These are phyloP conservation scores for Lepetodrilus schrolli DNA, from an alignment of 2,888 invertebrate species.

Conservation along the genomic window DNA sequence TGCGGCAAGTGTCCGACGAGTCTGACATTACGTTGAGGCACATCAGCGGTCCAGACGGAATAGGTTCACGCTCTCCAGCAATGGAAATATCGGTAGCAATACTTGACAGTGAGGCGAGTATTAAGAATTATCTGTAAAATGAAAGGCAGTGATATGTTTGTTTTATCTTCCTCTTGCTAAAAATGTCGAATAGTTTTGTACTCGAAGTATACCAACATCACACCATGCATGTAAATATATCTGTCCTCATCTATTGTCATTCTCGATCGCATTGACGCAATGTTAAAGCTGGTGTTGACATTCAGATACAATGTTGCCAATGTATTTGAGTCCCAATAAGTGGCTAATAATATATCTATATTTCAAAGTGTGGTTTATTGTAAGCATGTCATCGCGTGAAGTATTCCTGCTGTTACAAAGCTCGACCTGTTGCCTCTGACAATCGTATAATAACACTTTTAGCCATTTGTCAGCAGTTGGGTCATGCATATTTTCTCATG, in stretches of 20 bases:
- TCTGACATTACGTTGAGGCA: neutral
- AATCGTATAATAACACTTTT: too few species aligned
- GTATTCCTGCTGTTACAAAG: too few species aligned
- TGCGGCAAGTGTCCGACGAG: slow-evolving; percentile 42
- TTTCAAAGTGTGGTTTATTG: too few species aligned
- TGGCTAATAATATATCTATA: too few species aligned
- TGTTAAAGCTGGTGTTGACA: neutral
- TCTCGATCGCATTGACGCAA: neutral
- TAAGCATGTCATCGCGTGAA: too few species aligned
- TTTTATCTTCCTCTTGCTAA: neutral
- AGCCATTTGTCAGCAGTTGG: too few species aligned
- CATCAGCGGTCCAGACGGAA: neutral
- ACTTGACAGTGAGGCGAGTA: neutral
- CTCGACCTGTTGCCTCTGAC: too few species aligned
- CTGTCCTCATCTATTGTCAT: neutral
- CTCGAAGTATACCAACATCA: neutral
- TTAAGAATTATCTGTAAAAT: neutral
- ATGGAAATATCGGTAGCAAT: neutral
- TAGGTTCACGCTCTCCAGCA: neutral
- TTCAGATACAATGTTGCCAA: neutral
- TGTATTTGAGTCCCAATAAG: too few species aligned
- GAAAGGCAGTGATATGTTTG: neutral
- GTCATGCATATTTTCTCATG: too few species aligned
- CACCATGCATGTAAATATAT: neutral
- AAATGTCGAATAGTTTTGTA: neutral